Evolutionary conservation across 1,140 invertebrate genomes (phyloP), one percentile per base, ranked within the genome.

Genomic region (Drosophila nasuta): DNA sequence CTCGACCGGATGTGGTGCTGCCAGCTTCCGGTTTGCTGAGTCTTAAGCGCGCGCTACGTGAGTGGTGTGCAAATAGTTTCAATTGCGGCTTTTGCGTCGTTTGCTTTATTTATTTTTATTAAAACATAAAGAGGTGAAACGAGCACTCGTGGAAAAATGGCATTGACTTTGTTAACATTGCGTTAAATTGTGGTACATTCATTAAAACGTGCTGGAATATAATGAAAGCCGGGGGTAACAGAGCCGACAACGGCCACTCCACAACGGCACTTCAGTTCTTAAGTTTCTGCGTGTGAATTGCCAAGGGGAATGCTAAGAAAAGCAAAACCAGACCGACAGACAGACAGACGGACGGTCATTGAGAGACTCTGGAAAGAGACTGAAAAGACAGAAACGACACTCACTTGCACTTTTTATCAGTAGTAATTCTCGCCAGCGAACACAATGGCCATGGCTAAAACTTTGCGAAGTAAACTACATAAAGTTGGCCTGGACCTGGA

Each of bases 101-200:
- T 89, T 89, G 85, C 82, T 89, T 89, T 89, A 89, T 89, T 89
- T 89, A 90, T 90, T 89, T 89, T 90, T 89, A 89, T 89, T 89
- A 89, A 89, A 89, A 90, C 85, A 89, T 90, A 89, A 89, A 89
- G 81, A 81, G 71, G 75, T 65, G 69, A 62, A 63, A 73, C 71
- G 65, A 69, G 65, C 76, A 67, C 67, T 70, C 64, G 45, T 68
- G 25, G 58, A 48, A 75, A 79, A 88, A 88, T 81, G 86, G 82
- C 85, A 90, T 89, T 89, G 85, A 89, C 85, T 89, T 79, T 90
- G 85, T 72, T 80, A 82, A 89, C 85, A 79, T 85, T 80, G 78
- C 85, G 85, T 75, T 90, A 88, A 88, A 88, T 89, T 88, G 85
- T 67, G 69, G 51, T 75, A 71, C 80, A 87, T 87, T 87, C 82